Conservation (phyloP, 1,140 invertebrate genomes). For the Galendromus occidentalis region DNA sequence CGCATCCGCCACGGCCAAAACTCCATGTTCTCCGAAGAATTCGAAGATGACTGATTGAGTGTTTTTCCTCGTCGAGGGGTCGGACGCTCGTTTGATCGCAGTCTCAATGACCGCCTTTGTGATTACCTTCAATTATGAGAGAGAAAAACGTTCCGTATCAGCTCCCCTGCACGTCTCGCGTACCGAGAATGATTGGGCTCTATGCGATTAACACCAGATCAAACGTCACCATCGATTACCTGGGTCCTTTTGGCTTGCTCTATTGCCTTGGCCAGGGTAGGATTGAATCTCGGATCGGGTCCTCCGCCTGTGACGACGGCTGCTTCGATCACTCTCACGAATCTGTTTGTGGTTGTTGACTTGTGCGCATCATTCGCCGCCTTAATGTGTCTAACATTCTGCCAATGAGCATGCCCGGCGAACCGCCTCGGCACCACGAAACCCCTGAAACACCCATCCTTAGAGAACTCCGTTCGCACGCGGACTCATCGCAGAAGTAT, state of each 20-base stretch:
- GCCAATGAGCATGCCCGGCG: slow-evolving; percentile 51
- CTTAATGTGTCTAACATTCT: slow-evolving; percentile 46
- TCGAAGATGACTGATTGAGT: background rate
- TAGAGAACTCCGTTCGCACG: too few relatives aligned
- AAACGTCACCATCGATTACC: slow-evolving; percentile 27
- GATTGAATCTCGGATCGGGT: slow-evolving; percentile 36
- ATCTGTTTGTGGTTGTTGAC: slow-evolving; percentile 27
- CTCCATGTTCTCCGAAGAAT: background rate
- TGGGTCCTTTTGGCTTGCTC: slow-evolving; percentile 37
- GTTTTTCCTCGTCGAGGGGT: background rate
- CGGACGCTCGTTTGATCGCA: background rate
- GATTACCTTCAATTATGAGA: background rate
- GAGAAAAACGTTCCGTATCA: background rate
- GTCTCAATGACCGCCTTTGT: background rate
- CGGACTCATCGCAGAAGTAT: too few relatives aligned
- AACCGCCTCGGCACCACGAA: background rate
- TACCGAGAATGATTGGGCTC: too few relatives aligned
- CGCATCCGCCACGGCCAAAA: background rate
- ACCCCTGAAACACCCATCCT: too few relatives aligned
- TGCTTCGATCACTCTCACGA: slow-evolving; percentile 21
- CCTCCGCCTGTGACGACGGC: slow-evolving; percentile 27
- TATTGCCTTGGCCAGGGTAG: slow-evolving; percentile 34
- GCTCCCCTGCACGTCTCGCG: too few relatives aligned
- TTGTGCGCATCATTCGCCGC: slow-evolving; percentile 37
- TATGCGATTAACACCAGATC: too few relatives aligned